A percentile compares a stretch with the other conserved stretches of the same genome.
Conservation (phyloP, 2,797 vertebrate genomes). For the Sebastes alutus region DNA sequence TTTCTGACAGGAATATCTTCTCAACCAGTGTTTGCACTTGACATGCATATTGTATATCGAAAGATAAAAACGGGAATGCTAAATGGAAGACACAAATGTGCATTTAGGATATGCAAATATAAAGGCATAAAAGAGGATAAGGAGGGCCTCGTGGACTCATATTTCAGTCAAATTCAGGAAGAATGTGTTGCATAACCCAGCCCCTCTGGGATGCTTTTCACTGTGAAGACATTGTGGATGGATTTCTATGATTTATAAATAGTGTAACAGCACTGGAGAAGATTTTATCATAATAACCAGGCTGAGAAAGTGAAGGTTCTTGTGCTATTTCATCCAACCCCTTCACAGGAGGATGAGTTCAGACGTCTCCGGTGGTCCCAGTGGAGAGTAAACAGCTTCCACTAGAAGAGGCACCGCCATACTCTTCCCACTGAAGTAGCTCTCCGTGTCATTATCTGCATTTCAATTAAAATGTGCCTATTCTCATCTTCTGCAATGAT, state of each 20-base stretch:
- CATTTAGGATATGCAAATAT: not conserved
- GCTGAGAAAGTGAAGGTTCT: slow-evolving; percentile 4
- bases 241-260: slow-evolving; percentile 37
- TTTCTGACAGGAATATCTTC: not conserved
- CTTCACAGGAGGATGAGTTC: slow-evolving; percentile 34
- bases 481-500: slow-evolving; percentile 34
- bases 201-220: slow-evolving; percentile 21
- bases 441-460: slow-evolving; percentile 7
- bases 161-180: not conserved
- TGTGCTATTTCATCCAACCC: slow-evolving; percentile 1
- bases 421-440: slow-evolving; percentile 6
- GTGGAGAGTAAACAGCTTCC: slow-evolving; percentile 24
- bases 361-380: slow-evolving; percentile 25
- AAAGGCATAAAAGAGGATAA: not conserved
- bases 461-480: slow-evolving; percentile 35
- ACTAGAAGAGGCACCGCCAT: not conserved
- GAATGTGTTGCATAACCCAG: not conserved
- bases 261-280: slow-evolving; percentile 1
- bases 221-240: slow-evolving; percentile 6
- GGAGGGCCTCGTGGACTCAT: not conserved
- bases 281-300: slow-evolving; percentile 26
- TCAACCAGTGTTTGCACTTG: not conserved
- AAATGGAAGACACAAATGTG: not conserved
- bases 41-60: not conserved
- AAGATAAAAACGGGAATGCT: not conserved